A percentile compares a stretch with the other conserved stretches of the same genome.
Evolutionary conservation across 2,888 invertebrate species (phyloP).

Genomic region (Megalurothrips usitatus): DNA sequence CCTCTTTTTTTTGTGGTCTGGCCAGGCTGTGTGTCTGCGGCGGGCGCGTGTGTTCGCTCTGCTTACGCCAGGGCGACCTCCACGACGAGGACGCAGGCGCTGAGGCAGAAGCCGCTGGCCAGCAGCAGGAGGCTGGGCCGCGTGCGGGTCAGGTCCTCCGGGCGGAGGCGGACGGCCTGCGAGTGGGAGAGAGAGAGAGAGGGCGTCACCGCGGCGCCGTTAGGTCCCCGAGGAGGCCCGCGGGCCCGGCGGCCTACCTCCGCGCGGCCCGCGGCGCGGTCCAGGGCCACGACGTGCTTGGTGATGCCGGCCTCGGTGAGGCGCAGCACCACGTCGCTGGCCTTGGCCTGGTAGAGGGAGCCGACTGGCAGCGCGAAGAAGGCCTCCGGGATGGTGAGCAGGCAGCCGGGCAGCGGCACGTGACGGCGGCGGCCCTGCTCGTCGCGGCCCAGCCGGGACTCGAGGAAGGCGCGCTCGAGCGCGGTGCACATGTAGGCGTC

Average conservation of each 20-base stretch:
- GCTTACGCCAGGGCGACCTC: background rate
- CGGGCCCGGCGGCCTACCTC: background rate
- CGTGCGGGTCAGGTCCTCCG: background rate
- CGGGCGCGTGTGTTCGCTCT: no score
- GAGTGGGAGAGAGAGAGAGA: background rate
- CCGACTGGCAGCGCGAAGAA: background rate
- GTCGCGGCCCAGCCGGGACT: background rate
- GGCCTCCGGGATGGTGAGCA: background rate
- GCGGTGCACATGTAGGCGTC: background rate
- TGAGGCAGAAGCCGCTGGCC: background rate
- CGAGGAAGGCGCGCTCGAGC: slow-evolving; percentile 6
- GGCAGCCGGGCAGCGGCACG: background rate
- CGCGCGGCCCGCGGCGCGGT: background rate
- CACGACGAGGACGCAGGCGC: background rate
- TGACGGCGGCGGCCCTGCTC: background rate
- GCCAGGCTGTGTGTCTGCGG: no score
- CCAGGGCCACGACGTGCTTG: background rate
- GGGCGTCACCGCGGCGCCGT: background rate
- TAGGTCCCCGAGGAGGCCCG: no score
- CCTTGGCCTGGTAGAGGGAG: background rate
- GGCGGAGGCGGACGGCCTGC: background rate
- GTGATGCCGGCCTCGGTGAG: background rate
- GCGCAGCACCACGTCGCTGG: background rate
- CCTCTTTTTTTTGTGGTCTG: no score
- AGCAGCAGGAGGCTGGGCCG: background rate